Conservation (phyloP, 2,888 invertebrate genomes). For the Mechanitis mazaeus region DNA sequence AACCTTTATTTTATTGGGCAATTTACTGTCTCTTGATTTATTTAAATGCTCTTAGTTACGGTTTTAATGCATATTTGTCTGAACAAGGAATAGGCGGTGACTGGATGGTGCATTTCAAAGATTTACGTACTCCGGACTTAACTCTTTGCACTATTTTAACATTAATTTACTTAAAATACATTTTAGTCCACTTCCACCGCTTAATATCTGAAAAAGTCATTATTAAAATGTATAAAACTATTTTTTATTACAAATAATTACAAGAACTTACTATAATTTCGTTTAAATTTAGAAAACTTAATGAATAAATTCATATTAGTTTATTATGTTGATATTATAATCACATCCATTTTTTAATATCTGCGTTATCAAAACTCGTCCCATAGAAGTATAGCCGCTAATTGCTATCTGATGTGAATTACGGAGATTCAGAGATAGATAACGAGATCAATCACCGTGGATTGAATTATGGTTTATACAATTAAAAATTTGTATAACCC, state of each 20-base stretch:
- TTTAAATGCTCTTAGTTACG: slow-evolving; percentile 36
- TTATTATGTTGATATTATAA: not conserved
- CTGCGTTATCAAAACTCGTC: slow-evolving; percentile 8
- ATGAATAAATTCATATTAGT: too few species aligned
- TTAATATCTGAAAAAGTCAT: not conserved
- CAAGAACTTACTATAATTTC: too few species aligned
- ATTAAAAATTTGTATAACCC: not conserved
- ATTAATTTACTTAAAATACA: not conserved
- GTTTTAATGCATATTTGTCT: slow-evolving; percentile 19
- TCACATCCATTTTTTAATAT: slow-evolving; percentile 1
- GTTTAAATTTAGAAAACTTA: too few species aligned
- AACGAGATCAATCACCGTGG: slow-evolving; percentile 13
- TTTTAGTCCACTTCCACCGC: too few species aligned
- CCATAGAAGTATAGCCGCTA: slow-evolving; percentile 19
- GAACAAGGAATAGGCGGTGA: slow-evolving; percentile 25
- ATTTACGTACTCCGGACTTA: not conserved
- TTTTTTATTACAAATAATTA: too few species aligned
- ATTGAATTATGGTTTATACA: slow-evolving; percentile 6
- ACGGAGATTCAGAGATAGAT: slow-evolving; percentile 22
- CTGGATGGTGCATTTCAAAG: slow-evolving; percentile 16
- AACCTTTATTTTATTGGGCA: slow-evolving; percentile 41
- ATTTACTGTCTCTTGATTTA: slow-evolving; percentile 49
- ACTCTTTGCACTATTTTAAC: not conserved
- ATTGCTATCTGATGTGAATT: slow-evolving; percentile 23
- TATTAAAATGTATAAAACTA: too few species aligned